Evolutionary conservation across 2,888 invertebrate species (phyloP).

Genomic region (Ophion slaviceki): DNA sequence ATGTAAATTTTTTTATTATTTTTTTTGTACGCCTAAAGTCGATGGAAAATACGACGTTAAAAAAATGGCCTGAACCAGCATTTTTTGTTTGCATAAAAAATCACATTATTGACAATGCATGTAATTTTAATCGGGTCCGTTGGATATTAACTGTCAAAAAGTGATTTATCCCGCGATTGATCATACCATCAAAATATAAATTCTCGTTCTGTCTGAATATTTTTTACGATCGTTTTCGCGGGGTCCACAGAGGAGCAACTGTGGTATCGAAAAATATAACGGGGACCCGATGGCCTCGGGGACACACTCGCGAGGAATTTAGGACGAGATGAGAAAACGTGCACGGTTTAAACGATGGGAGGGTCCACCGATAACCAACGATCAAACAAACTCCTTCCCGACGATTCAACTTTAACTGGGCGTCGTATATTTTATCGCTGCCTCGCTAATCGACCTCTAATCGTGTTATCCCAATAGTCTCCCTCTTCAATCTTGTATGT

Average conservation of each 20-base stretch:
- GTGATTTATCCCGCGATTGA: neutral
- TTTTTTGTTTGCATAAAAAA: neutral
- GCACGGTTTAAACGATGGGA: constrained; percentile 63
- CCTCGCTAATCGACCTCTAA: constrained; percentile 61
- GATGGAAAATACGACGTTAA: neutral
- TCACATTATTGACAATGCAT: neutral
- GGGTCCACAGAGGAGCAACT: constrained; percentile 15
- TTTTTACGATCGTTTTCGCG: constrained; percentile 23
- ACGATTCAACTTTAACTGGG: constrained; percentile 40
- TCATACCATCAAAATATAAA: neutral
- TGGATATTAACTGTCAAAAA: neutral
- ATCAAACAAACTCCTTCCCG: constrained; percentile 72
- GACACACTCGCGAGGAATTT: constrained; percentile 75
- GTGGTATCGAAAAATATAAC: constrained; percentile 53
- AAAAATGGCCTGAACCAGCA: neutral
- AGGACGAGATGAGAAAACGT: constrained; percentile 69
- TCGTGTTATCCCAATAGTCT: constrained; percentile 16
- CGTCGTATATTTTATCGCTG: constrained; percentile 55
- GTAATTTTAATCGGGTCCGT: neutral
- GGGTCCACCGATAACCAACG: constrained; percentile 73
- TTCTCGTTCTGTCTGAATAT: neutral
- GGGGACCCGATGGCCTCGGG: constrained; percentile 63
- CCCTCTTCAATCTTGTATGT: neutral
- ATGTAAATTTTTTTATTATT: too few species aligned
- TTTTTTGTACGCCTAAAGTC: too few species aligned